phyloP scores from a whole-genome alignment of 2,888 invertebrate species.

The Trachelus troglodyta region DNA sequence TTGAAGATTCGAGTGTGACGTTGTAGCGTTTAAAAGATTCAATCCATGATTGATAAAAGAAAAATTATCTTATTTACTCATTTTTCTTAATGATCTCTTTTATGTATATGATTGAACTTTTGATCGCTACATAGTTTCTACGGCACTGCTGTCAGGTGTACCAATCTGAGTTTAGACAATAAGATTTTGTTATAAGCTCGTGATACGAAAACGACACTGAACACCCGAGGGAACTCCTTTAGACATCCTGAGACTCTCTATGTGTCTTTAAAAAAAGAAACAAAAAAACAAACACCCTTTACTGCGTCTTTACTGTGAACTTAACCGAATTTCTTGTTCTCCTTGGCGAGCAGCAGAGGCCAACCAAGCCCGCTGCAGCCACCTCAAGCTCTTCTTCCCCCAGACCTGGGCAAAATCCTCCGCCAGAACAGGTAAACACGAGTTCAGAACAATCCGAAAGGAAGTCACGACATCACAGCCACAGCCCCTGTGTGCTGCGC shows the following conservation, averaged over 20 bases:
- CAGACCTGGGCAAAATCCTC: conserved; percentile 70
- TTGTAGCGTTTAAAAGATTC: background rate
- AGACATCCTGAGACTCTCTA: background rate
- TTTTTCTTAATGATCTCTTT: no score
- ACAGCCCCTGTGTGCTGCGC: conserved; percentile 45
- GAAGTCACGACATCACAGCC: conserved; percentile 32
- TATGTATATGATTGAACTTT: no score
- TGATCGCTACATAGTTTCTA: no score
- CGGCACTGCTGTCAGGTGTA: background rate
- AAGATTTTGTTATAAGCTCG: background rate
- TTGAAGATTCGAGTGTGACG: background rate
- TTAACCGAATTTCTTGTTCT: conserved; percentile 62
- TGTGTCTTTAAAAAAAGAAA: background rate
- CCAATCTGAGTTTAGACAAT: background rate
- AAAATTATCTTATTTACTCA: no score
- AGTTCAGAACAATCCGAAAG: conserved; percentile 37
- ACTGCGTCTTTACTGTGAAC: conserved; percentile 37
- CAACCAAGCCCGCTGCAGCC: conserved; percentile 69
- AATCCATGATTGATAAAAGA: background rate
- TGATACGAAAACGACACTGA: background rate
- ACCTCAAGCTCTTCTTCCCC: conserved; percentile 68
- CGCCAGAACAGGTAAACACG: conserved; percentile 72
- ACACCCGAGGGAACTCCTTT: background rate
- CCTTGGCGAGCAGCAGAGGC: conserved; percentile 68
- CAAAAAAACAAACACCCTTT: background rate